A percentile compares a stretch with the other conserved stretches of the same genome.
These are phyloP conservation scores for Asarcornis scutulata DNA, from an alignment of 2,113 vertebrate genomes.

Conservation along the genomic window DNA sequence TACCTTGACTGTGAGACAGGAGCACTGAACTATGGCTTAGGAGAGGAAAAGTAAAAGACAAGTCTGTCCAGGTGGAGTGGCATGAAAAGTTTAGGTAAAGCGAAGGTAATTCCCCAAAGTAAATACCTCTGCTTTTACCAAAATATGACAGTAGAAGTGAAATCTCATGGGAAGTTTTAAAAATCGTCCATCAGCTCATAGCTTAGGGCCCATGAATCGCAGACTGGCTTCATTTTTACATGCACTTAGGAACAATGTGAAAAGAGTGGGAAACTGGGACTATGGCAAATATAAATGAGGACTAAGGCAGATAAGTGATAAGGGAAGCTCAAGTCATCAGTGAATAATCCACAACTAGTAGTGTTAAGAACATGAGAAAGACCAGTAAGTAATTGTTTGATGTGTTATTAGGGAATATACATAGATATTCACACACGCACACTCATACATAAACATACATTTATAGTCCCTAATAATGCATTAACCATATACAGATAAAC, in stretches of 20 bases:
- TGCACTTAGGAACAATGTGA: background rate
- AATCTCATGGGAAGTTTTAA: background rate
- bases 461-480: background rate
- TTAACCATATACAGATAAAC: slow-evolving; percentile 1
- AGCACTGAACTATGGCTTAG: background rate
- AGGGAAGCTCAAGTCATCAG: background rate
- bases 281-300: background rate
- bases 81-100: background rate
- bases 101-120: background rate
- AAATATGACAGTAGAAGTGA: background rate
- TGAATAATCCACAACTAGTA: background rate
- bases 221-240: background rate
- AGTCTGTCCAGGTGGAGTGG: background rate
- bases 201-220: background rate
- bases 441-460: background rate
- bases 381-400: background rate
- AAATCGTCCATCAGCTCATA: background rate
- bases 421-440: background rate
- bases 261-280: background rate
- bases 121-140: background rate
- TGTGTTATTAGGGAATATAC: background rate
- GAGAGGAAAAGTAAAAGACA: background rate
- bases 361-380: background rate
- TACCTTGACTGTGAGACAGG: background rate
- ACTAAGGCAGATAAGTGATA: background rate